Conservation (phyloP, 64 coral and sea anemone genomes). For the Anthopleura sola region DNA sequence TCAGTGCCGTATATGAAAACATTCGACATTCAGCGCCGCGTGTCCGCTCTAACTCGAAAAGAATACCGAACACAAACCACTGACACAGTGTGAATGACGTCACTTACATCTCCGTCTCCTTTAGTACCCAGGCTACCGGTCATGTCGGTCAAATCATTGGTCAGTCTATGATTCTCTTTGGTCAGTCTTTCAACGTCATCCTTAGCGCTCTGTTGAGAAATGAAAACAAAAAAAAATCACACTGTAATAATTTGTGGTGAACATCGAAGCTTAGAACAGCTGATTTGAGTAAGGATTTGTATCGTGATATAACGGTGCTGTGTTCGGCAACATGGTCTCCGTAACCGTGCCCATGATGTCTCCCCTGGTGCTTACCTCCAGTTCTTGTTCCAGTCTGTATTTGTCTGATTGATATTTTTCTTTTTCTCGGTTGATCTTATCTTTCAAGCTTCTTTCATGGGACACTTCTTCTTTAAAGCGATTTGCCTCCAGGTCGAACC, state of each 20-base stretch:
- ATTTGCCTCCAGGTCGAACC: constrained; percentile 64
- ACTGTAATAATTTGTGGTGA: no score
- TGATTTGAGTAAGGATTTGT: no score
- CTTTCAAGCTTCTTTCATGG: constrained; percentile 52
- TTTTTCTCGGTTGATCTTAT: constrained; percentile 74
- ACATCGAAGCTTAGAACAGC: no score
- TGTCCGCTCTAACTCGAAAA: no score
- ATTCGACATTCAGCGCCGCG: no score
- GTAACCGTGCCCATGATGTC: no score
- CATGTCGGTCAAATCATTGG: neutral
- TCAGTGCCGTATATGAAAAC: no score
- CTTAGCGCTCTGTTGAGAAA: neutral
- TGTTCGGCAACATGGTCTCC: no score
- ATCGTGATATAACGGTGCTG: no score
- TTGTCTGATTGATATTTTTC: constrained; percentile 56
- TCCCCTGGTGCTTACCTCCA: constrained; percentile 13
- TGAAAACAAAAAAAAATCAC: neutral
- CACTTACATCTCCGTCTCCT: constrained; percentile 12
- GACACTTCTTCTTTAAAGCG: constrained; percentile 52
- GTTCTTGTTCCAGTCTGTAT: constrained; percentile 61
- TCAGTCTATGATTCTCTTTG: neutral
- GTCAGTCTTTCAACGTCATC: constrained; percentile 6
- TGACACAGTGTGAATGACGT: no score
- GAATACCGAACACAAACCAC: no score
- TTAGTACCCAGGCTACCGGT: neutral